Evolutionary conservation across 2,113 vertebrate species (phyloP).

Genomic region (Meleagris gallopavo): DNA sequence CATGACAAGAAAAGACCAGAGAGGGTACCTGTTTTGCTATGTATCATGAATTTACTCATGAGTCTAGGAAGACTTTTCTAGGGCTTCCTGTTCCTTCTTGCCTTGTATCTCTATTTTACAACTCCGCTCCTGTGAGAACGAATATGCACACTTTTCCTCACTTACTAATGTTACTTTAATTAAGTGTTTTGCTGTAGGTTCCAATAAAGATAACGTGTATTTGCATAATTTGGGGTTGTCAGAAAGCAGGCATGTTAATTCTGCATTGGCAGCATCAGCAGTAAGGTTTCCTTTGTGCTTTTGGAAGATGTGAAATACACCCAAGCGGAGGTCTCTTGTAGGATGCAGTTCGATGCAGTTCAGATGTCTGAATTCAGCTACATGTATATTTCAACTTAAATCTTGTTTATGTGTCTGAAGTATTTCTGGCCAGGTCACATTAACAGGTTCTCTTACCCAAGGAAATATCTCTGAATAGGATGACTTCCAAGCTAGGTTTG

Average conservation of each 20-base stretch:
- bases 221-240: background rate
- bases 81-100: background rate
- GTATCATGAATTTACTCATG: background rate
- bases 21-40: background rate
- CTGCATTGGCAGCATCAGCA: background rate
- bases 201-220: background rate
- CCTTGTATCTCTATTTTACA: background rate
- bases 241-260: background rate
- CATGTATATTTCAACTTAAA: background rate
- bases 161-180: background rate
- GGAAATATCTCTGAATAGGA: background rate
- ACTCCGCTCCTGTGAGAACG: background rate
- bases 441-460: background rate
- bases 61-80: background rate
- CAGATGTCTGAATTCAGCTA: background rate
- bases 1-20: background rate
- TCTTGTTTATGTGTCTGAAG: background rate
- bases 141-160: background rate
- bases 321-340: background rate
- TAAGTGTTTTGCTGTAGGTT: background rate
- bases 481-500: background rate
- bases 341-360: fast-evolving
- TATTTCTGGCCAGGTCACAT: background rate
- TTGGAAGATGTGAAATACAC: background rate
- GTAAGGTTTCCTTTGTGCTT: background rate